Evolutionary conservation across 2,113 vertebrate species (phyloP).

Genomic region (zebrafish (Danio rerio)): DNA sequence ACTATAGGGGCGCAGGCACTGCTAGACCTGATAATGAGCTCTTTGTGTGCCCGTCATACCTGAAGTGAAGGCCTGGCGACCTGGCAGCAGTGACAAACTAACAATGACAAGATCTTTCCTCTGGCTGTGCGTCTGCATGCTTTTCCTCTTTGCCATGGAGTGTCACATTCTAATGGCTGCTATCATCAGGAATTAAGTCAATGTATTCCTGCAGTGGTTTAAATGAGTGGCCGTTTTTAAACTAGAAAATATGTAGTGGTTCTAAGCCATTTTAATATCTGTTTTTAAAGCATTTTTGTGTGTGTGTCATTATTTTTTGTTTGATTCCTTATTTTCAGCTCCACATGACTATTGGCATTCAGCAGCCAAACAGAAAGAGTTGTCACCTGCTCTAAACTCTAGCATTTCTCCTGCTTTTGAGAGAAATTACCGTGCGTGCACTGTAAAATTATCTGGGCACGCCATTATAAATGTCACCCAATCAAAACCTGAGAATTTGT

Average conservation of each 20-base stretch:
- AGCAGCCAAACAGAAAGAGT: background rate
- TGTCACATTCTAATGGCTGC: background rate
- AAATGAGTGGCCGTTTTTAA: background rate
- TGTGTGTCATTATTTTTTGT: background rate
- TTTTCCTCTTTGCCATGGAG: slow-evolving; percentile 1
- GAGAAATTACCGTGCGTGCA: background rate
- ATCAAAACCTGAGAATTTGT: background rate
- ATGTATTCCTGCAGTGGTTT: background rate
- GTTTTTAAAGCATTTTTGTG: background rate
- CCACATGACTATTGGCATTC: background rate
- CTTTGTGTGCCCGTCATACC: slow-evolving; percentile 24
- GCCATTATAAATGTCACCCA: background rate
- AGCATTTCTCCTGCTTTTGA: background rate
- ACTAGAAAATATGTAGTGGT: background rate
- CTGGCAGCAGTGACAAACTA: slow-evolving; percentile 20
- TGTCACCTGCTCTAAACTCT: background rate
- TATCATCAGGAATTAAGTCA: background rate
- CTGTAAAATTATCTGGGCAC: background rate
- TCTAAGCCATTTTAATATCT: background rate
- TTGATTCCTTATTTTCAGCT: background rate
- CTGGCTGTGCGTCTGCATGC: background rate
- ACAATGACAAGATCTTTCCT: slow-evolving; percentile 33
- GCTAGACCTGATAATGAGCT: slow-evolving; percentile 60
- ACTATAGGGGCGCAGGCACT: slow-evolving; percentile 30
- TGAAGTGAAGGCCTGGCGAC: slow-evolving; percentile 25